Evolutionary conservation across 2,113 vertebrate species (phyloP).

Genomic region (Trematocara variabile): DNA sequence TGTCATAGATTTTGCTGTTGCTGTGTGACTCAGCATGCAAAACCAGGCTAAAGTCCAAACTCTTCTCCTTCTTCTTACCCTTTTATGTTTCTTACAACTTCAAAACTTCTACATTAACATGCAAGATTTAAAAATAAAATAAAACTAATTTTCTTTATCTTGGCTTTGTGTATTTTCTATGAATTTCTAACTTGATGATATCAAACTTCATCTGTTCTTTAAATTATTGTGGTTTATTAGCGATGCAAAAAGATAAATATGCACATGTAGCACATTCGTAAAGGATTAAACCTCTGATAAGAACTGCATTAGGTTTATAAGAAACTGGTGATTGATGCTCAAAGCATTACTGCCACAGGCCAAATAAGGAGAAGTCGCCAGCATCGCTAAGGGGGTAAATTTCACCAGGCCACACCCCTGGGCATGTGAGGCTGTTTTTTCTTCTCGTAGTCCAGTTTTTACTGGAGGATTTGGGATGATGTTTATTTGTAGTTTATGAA

Average conservation of each 20-base stretch:
- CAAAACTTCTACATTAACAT: not conserved
- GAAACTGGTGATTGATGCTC: not conserved
- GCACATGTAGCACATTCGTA: not conserved
- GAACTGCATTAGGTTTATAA: not conserved
- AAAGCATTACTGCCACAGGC: not conserved
- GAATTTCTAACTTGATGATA: not conserved
- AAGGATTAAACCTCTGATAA: not conserved
- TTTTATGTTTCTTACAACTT: not conserved
- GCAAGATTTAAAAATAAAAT: fast-evolving
- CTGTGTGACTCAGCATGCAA: not conserved
- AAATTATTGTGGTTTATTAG: not conserved
- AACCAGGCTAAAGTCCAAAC: not conserved
- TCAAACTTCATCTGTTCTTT: not conserved
- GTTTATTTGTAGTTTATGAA: not conserved
- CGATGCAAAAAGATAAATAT: not conserved
- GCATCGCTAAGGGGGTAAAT: not conserved
- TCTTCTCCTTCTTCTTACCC: not conserved
- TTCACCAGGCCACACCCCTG: not conserved
- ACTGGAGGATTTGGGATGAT: not conserved
- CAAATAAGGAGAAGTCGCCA: not conserved
- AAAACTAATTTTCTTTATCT: not conserved
- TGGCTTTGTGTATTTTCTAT: not conserved
- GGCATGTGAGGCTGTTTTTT: not conserved
- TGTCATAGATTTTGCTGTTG: not conserved
- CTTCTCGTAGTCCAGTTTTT: not conserved